Evolutionary conservation across 2,113 vertebrate species (phyloP).

Genomic region (Hylia prasina): DNA sequence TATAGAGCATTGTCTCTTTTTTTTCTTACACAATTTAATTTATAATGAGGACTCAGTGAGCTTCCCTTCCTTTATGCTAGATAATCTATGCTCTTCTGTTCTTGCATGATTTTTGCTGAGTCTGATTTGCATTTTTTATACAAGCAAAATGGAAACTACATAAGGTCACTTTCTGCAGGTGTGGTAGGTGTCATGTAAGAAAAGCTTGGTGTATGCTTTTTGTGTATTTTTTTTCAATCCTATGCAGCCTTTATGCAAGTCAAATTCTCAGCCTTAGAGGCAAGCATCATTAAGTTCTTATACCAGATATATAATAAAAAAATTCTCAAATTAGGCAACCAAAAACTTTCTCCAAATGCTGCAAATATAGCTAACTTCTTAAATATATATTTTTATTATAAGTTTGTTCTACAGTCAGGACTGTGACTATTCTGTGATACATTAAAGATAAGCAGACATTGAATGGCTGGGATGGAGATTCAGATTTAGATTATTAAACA

Average conservation of each 20-base stretch:
- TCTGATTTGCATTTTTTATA: not conserved
- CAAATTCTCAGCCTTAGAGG: not conserved
- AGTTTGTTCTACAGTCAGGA: not conserved
- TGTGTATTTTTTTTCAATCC: not conserved
- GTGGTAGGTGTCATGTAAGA: not conserved
- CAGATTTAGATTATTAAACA: not conserved
- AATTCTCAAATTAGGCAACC: not conserved
- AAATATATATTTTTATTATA: not conserved
- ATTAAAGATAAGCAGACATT: not conserved
- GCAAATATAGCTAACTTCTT: not conserved
- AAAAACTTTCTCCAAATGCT: not conserved
- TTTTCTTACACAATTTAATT: not conserved
- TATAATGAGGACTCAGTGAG: not conserved
- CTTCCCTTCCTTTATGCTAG: not conserved
- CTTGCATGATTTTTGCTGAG: not conserved
- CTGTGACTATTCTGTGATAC: not conserved
- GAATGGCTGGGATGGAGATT: not conserved
- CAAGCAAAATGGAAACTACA: not conserved
- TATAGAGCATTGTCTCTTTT: not conserved
- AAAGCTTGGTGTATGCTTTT: not conserved
- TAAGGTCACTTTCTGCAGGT: constrained; percentile 27
- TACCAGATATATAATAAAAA: not conserved
- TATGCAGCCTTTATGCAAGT: not conserved
- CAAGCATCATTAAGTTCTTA: not conserved
- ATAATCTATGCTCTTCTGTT: not conserved